These are phyloP conservation scores for Simalia tracyae DNA, from an alignment of 2,797 vertebrate species.

Conservation along the genomic window DNA sequence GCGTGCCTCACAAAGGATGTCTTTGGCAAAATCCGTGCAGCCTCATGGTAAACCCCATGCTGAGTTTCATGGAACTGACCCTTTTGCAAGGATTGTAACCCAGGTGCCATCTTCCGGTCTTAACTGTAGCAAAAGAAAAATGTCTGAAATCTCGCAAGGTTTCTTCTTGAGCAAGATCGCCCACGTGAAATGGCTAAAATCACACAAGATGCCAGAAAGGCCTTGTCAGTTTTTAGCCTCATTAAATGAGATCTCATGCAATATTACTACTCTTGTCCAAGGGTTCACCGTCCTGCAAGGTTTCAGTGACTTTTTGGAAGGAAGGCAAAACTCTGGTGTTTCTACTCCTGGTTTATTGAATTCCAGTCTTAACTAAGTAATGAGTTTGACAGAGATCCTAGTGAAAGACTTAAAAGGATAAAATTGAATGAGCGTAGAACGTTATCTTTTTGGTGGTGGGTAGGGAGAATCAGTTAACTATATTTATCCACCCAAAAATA, in stretches of 20 bases:
- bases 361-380: background rate
- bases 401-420: background rate
- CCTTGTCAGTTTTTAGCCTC: background rate
- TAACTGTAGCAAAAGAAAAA: background rate
- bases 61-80: background rate
- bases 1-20: background rate
- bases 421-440: background rate
- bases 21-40: background rate
- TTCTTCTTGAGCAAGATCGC: background rate
- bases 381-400: background rate
- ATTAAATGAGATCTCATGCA: background rate
- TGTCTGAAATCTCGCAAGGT: background rate
- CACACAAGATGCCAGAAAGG: background rate
- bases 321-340: background rate
- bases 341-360: background rate
- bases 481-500: background rate
- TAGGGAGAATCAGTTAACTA: background rate
- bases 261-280: background rate
- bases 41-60: background rate
- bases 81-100: background rate
- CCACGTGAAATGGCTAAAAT: background rate
- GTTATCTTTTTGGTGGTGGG: background rate
- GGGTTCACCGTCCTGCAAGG: background rate
- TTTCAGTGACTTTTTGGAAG: background rate
- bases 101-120: background rate